Percentiles rank a stretch among this genome's conserved stretches.
These are phyloP conservation scores for Acanthochromis polyacanthus DNA, from an alignment of 2,113 vertebrate genomes.

Conservation along the genomic window DNA sequence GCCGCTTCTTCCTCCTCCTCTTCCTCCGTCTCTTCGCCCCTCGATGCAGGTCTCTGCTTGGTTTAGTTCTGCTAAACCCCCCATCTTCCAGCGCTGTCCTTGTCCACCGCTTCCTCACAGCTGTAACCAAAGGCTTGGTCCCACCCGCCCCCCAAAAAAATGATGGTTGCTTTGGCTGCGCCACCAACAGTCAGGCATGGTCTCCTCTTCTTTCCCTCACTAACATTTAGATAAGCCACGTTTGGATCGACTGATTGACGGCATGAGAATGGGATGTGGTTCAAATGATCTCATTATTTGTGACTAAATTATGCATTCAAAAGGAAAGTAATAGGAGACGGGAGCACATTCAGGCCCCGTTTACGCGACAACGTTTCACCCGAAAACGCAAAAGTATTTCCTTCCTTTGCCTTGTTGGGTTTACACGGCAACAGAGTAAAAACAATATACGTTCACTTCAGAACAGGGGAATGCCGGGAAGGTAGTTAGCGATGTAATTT, in stretches of 20 bases:
- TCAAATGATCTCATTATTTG: conserved; percentile 1
- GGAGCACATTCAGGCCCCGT: conserved; percentile 9
- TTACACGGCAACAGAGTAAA: no score
- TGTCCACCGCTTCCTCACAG: conserved; percentile 53
- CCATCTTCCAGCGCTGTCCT: conserved; percentile 58
- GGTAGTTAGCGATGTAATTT: no score
- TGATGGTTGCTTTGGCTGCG: conserved; percentile 56
- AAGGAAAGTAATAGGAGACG: conserved; percentile 48
- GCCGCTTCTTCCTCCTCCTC: conserved; percentile 76
- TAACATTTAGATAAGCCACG: conserved; percentile 11
- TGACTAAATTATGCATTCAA: neutral
- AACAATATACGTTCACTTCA: no score
- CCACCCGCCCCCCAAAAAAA: conserved; percentile 21
- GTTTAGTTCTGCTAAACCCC: conserved; percentile 78
- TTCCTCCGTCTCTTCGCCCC: conserved; percentile 82
- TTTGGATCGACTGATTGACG: conserved; percentile 7
- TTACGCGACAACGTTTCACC: no score
- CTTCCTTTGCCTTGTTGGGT: no score
- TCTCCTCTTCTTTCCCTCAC: conserved; percentile 60
- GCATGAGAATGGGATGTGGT: neutral
- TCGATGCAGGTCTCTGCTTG: conserved; percentile 81
- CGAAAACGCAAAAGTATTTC: no score
- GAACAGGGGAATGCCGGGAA: no score
- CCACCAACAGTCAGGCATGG: conserved; percentile 65
- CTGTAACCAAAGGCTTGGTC: conserved; percentile 46